Base-by-base conservation (phyloP, 2,888 invertebrate species). In the Caenorhabditis angaria region DNA sequence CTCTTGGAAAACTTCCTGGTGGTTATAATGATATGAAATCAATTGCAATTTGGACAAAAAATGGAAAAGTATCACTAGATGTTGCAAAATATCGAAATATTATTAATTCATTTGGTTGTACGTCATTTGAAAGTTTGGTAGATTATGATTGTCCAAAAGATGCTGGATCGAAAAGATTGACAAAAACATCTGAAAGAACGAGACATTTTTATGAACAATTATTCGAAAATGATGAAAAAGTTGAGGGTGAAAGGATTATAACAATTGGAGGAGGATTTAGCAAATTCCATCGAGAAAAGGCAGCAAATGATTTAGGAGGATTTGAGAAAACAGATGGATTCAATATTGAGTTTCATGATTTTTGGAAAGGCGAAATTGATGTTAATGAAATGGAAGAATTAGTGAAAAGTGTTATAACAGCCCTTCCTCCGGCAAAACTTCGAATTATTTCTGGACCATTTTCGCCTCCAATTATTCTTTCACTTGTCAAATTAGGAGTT, bases 21-120 rank as follows among this genome's bases (percentile, higher is more conserved):
- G 85, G 84, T 0, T 83, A 74, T 61, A 85, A 85, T 61, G 80
- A 81, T 28, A 63, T 68, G 29, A 80, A 82, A 58, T 76, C 78
- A 2, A 66, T 83, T 8, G 83, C 85, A 18, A 71, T 85, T 25
- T 85, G 83, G 85, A 77, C 78, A 3, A 67, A 64, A 22, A 67
- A 70, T 32, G 82, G 83, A 47, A 81, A 81, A 61, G 65, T 68
- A 4, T 73, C 72, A 59, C 76, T 79, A 35, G 67, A 72, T 58
- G 75, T 69, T 18, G 64, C 65, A 14, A 64, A 28, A 32, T 62
- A 58, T 41, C 56, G 66, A 12, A 48, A 64, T 8, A 66, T 80
- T 27, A 32, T 81, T 0, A 68, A 73, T 18, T 29, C 67, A 14
- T 79, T 74, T 50, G 69, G 57, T n/a, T 76, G 76, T 35, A 32